phyloP scores from a whole-genome alignment of 2,888 invertebrate genomes.

The Acleris laterana region DNA sequence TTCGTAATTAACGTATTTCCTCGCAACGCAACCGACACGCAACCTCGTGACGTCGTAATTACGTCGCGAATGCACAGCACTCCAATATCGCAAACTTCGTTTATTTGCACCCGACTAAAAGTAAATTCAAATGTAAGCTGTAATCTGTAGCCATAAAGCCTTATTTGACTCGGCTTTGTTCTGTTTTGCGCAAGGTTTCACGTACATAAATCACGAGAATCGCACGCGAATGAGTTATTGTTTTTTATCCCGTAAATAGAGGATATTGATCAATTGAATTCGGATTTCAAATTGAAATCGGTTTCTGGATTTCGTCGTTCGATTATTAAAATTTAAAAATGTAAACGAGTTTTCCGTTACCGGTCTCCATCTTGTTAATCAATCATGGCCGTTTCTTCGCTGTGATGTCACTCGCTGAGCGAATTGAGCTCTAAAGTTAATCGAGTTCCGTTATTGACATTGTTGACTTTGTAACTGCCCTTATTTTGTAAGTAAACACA shows the following conservation, averaged over 20 bases:
- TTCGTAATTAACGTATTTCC: constrained; percentile 15
- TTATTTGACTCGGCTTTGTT: constrained; percentile 6
- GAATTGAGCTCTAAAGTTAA: constrained; percentile 16
- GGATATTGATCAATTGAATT: constrained; percentile 35
- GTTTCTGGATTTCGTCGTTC: not conserved
- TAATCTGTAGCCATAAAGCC: constrained; percentile 4
- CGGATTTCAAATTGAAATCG: constrained; percentile 28
- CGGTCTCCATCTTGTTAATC: constrained; percentile 1
- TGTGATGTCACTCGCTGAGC: constrained; percentile 6
- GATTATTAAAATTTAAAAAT: constrained; percentile 13
- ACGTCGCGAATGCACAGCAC: constrained; percentile 30
- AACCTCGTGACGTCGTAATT: constrained; percentile 32
- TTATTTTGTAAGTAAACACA: constrained; percentile 27
- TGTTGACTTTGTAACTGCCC: constrained; percentile 18
- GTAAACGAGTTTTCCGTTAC: not conserved
- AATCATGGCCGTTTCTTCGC: constrained; percentile 9
- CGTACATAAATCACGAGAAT: constrained; percentile 35
- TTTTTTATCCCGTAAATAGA: constrained; percentile 37
- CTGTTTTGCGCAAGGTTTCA: constrained; percentile 12
- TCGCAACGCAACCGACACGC: constrained; percentile 15
- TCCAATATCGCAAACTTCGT: constrained; percentile 22
- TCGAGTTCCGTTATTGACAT: constrained; percentile 22
- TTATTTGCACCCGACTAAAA: not conserved
- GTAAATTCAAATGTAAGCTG: constrained; percentile 16
- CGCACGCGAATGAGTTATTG: constrained; percentile 36